Evolutionary conservation across 2,113 vertebrate genomes (phyloP).

Genomic region (Fregetta grallaria): DNA sequence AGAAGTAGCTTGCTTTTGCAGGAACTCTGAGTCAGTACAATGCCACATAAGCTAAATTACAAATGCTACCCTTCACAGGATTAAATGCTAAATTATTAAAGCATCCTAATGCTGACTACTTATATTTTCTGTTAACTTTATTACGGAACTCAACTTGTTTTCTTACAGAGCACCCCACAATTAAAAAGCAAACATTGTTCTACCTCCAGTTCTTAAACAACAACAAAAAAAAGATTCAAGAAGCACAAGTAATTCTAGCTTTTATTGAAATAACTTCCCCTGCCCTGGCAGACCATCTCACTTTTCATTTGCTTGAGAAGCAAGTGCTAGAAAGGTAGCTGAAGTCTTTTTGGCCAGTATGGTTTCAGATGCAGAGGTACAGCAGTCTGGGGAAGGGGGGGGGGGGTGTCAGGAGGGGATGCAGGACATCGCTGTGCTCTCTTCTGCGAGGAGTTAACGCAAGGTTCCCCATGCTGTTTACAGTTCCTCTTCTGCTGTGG

Average conservation of each 20-base stretch:
- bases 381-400: background rate
- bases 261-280: background rate
- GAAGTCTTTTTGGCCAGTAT: background rate
- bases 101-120: background rate
- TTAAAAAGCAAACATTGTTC: background rate
- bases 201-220: background rate
- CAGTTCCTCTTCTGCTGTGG: background rate
- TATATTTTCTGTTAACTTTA: background rate
- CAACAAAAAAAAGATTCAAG: background rate
- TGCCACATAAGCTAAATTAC: background rate
- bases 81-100: background rate
- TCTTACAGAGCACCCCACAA: background rate
- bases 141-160: background rate
- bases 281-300: background rate
- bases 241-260: background rate
- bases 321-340: background rate
- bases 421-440: background rate
- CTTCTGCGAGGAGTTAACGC: rapidly evolving
- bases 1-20: background rate
- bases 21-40: background rate
- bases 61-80: background rate
- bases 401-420: background rate
- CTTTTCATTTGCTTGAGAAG: background rate
- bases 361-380: background rate
- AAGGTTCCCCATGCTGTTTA: rapidly evolving